Base-by-base conservation (phyloP, 2,888 invertebrate species). In the Tricholauxania praeusta region DNA sequence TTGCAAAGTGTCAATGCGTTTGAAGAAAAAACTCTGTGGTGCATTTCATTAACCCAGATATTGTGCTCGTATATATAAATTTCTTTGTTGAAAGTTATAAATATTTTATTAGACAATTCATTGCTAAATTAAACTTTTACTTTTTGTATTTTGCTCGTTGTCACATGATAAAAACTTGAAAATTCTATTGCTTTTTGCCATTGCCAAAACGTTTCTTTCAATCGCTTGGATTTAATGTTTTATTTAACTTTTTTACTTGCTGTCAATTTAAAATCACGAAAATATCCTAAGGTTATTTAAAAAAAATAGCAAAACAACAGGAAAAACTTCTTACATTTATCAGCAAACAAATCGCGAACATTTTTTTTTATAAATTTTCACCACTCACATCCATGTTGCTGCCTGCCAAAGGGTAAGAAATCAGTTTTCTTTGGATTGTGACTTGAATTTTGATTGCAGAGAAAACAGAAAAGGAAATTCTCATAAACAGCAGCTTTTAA, bases 371-470 rank as follows among this genome's bases (percentile, higher is more conserved):
- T 17, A 67, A 32, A 22, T 47, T 52, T 48, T 19, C 10, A 17
- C 48, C 12, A 32, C 60, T 69, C 60, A 51, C 32, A 62, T 60
- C 19, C 60, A 51, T 48, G 12, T 22, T 28, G n/a, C 28, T 49
- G 68, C 19, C 39, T 59, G 68, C 69, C 69, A 51, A 62, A 60
- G 60, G 60, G 52, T 52, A 69, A 52, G 52, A 69, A 69, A 69
- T 69, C 69, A 69, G 51, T 62, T 69, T 60, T 62, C 39, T 52
- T 49, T 15, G 62, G 47, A 62, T 62, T 69, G 69, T 69, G 69
- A 60, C 69, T 60, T 12, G 69, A 60, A 69, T 69, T 51, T n/a
- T 69, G 69, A 69, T 69, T 69, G 62, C 60, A 69, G 69, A 22
- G 69, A 60, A 69, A 69, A 39, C 28, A 39, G 10, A 39, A 39